Evolutionary conservation across 2,797 vertebrate species (phyloP).

Genomic region (Rhinogobio ventralis): DNA sequence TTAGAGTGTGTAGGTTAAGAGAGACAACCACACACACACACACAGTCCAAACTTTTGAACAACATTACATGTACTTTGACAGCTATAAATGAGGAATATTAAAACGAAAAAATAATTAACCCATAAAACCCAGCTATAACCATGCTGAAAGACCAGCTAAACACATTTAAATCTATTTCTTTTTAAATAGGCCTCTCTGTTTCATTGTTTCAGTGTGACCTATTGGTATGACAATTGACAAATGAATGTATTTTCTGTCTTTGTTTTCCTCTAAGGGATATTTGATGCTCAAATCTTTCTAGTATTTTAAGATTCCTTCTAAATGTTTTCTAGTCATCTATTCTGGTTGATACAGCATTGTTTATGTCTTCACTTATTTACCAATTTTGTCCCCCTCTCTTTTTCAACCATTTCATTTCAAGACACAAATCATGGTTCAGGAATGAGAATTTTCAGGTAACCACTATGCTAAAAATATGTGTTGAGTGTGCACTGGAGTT

Average conservation of each 20-base stretch:
- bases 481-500: background rate
- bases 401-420: background rate
- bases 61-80: background rate
- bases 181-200: background rate
- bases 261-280: background rate
- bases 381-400: background rate
- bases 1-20: background rate
- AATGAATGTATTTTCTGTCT: background rate
- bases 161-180: background rate
- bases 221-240: background rate
- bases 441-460: background rate
- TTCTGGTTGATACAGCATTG: background rate
- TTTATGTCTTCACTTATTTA: background rate
- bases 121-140: background rate
- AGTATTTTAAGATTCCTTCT: slow-evolving; percentile 3
- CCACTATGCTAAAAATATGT: background rate
- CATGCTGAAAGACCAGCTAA: background rate
- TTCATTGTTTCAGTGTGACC: background rate
- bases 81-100: slow-evolving; percentile 5
- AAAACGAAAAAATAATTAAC: background rate
- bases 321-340: slow-evolving; percentile 18
- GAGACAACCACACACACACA: slow-evolving; percentile 2
- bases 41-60: background rate
- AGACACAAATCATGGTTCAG: background rate
- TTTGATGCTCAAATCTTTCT: background rate